Base-by-base conservation (phyloP, 2,113 vertebrate genomes). In the Dromas ardeola region DNA sequence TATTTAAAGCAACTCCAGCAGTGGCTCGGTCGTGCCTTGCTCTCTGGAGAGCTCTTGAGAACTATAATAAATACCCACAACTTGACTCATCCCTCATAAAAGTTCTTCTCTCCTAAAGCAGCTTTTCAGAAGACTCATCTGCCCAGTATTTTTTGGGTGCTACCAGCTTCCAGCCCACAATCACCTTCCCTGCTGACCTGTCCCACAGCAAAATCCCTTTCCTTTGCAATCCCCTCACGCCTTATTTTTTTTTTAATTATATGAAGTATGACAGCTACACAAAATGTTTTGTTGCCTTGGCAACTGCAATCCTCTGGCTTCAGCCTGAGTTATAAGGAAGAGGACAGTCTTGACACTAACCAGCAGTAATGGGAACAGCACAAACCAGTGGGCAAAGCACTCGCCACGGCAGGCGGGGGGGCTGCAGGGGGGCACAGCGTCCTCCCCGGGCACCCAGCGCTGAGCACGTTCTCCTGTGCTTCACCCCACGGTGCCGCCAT, bases 211-310 rank as follows among this genome's bases (percentile, higher is more conserved):
- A 69, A 87, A 42, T 2, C 42, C 49, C 49, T 14, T 15, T 25
- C 66, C 87, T 58, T 56, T 43, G 69, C 45, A 34, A 69, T 40
- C 34, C 15, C 40, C 26, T 6, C 32, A 40, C 5, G 22, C 43
- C 8, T 6, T 43, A 52, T 15, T 15, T 82, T 83, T 66, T 63
- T 63, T 62, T 92, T 80, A 80, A 90, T 89, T 80, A 16, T 32
- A 73, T 83, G 56, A 93, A 95, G 36, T 36, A 55, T 72, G 86
- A 86, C 80, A 95, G 72, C 83, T 17, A 47, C 83, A 84, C 5
- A 69, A 92, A 95, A 90, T 84, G 81, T 69, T 97, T 94, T 76
- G 96, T 97, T 97, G 86, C 95, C 95, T 69, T 93, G 91, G 96
- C 66, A 95, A 97, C 95, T 32, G 88, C 86, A 84, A 63, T 45